These are phyloP conservation scores for Ochotona curzoniae DNA, from an alignment of 2,113 vertebrate species.

Conservation along the genomic window DNA sequence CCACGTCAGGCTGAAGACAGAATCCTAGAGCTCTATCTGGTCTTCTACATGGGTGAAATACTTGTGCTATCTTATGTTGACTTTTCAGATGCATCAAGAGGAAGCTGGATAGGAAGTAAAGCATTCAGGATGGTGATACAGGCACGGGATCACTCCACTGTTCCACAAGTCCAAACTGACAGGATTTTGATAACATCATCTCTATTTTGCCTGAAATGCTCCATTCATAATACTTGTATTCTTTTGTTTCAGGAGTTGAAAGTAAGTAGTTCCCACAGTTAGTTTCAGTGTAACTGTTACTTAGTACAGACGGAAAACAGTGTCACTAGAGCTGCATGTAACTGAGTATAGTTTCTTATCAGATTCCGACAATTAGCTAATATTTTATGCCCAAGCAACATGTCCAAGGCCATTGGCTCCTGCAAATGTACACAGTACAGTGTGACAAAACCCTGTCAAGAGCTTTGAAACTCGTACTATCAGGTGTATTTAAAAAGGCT, in stretches of 20 bases:
- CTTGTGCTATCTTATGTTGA: no score
- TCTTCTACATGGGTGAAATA: no score
- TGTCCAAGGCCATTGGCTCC: background rate
- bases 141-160: no score
- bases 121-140: no score
- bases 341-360: slow-evolving; percentile 49
- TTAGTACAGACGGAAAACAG: slow-evolving; percentile 32
- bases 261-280: slow-evolving; percentile 26
- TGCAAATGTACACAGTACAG: slow-evolving; percentile 1
- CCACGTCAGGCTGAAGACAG: no score
- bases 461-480: slow-evolving; percentile 52
- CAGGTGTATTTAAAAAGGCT: slow-evolving; percentile 47
- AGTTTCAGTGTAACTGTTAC: slow-evolving; percentile 41
- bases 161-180: no score
- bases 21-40: no score
- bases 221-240: no score
- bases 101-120: no score
- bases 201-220: background rate
- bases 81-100: no score
- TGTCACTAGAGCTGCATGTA: slow-evolving; percentile 9
- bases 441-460: slow-evolving; percentile 26
- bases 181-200: background rate
- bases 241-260: slow-evolving; percentile 15
- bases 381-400: slow-evolving; percentile 57
- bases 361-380: slow-evolving; percentile 57